Conservation (phyloP, 2,113 vertebrate genomes). For the Coregonus clupeaformis region DNA sequence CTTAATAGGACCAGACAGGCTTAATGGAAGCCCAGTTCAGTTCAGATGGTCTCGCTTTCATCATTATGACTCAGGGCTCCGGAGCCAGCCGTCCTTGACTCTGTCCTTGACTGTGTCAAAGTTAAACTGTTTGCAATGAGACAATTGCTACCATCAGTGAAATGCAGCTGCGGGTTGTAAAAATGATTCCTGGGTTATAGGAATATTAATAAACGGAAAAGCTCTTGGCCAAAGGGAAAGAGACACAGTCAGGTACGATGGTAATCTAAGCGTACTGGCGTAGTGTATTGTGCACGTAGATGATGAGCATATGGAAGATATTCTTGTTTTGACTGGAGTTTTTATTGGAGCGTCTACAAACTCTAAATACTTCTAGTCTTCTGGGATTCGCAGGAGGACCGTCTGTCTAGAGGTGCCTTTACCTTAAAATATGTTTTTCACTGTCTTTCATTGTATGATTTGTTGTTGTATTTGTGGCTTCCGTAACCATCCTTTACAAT, state of each 20-base stretch:
- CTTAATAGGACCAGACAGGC: conserved; percentile 50
- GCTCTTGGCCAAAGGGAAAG: not conserved
- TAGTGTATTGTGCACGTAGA: conserved; percentile 7
- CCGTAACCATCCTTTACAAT: not conserved
- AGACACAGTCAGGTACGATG: conserved; percentile 18
- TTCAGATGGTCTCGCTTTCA: conserved; percentile 54
- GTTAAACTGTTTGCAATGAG: conserved; percentile 53
- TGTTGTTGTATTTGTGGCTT: conserved; percentile 10
- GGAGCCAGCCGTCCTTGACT: conserved; percentile 32
- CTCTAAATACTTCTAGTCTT: conserved; percentile 25
- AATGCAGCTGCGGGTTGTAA: conserved; percentile 45
- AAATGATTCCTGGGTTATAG: conserved; percentile 37
- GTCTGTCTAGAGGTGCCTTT: conserved; percentile 43
- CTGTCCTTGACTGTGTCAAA: conserved; percentile 63
- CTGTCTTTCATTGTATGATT: conserved; percentile 7
- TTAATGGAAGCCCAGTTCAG: conserved; percentile 50
- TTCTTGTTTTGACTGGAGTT: conserved; percentile 32
- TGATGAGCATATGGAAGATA: conserved; percentile 13
- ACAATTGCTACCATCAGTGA: conserved; percentile 52
- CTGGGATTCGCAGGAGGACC: conserved; percentile 21
- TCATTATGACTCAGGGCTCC: conserved; percentile 47
- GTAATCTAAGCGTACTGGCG: conserved; percentile 16
- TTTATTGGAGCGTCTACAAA: conserved; percentile 37
- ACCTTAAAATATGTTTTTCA: conserved; percentile 20
- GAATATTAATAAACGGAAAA: conserved; percentile 41